Conservation (phyloP, 2,797 vertebrate species). For the Rhynchotus rufescens region DNA sequence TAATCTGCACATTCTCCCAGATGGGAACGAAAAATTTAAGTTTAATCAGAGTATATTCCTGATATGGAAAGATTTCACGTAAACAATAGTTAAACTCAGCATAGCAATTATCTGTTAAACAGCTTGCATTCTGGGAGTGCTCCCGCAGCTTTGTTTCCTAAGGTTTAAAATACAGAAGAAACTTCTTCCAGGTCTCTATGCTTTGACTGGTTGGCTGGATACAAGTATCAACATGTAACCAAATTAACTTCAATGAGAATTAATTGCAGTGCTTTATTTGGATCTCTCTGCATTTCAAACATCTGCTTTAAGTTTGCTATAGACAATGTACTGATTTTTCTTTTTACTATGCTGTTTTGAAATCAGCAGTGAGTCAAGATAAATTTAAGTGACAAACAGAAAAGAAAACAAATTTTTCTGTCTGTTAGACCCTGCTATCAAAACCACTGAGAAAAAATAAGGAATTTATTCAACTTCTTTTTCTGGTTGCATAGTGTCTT, state of each 20-base stretch:
- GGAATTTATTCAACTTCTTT: neutral
- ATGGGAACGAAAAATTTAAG: constrained; percentile 50
- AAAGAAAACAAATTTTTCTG: neutral
- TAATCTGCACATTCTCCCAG: constrained; percentile 36
- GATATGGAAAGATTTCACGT: constrained; percentile 30
- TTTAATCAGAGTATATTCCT: constrained; percentile 23
- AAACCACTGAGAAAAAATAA: neutral
- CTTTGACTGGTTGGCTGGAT: neutral
- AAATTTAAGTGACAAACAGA: neutral
- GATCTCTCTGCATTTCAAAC: constrained; percentile 55
- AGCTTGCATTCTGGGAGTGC: constrained; percentile 38
- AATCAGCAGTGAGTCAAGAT: neutral
- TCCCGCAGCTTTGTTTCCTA: constrained; percentile 55
- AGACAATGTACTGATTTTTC: neutral
- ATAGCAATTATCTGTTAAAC: constrained; percentile 46
- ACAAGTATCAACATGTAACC: neutral
- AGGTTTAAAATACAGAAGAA: neutral
- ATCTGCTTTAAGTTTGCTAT: constrained; percentile 29
- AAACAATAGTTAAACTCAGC: constrained; percentile 46
- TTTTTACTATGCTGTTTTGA: neutral
- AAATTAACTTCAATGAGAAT: constrained; percentile 29
- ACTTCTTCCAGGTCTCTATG: neutral
- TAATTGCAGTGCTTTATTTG: neutral
- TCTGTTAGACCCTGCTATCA: neutral
- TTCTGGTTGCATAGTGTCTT: neutral